Conservation (phyloP, 2,797 vertebrate genomes). For the Gila robusta region DNA sequence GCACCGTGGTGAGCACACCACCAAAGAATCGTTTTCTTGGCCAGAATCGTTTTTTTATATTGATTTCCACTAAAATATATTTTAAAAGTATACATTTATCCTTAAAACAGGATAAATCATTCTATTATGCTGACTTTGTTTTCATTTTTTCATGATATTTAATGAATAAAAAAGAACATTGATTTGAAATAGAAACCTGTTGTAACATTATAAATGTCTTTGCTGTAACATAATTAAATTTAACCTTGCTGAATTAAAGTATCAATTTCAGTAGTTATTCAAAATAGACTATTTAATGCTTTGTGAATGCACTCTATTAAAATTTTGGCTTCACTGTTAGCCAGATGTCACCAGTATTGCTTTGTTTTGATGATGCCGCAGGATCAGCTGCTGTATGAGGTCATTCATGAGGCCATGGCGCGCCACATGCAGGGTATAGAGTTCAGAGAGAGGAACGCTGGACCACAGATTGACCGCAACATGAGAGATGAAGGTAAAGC, state of each 20-base stretch:
- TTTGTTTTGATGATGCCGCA: slow-evolving; percentile 61
- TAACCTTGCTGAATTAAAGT: not conserved
- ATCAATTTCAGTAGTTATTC: not conserved
- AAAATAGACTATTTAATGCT: not conserved
- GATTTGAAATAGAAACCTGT: not conserved
- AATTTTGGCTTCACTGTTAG: not conserved
- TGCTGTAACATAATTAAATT: not conserved
- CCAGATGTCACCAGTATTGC: not conserved
- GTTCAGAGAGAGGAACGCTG: slow-evolving; percentile 91
- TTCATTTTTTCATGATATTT: not conserved
- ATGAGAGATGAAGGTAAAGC: slow-evolving; percentile 93
- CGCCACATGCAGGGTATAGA: slow-evolving; percentile 89
- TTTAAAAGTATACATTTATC: not conserved
- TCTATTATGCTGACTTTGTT: too few relatives aligned
- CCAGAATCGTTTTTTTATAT: not conserved
- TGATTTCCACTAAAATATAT: not conserved
- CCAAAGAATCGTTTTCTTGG: not conserved
- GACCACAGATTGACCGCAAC: slow-evolving; percentile 89
- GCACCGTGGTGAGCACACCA: slow-evolving; percentile 52
- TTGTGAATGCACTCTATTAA: not conserved
- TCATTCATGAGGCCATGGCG: slow-evolving; percentile 92
- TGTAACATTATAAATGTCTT: not conserved
- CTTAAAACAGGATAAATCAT: not conserved
- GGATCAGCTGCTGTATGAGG: slow-evolving; percentile 92
- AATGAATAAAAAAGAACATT: not conserved